Conservation (phyloP, 2,888 invertebrate species). For the Argyresthia goedartella region DNA sequence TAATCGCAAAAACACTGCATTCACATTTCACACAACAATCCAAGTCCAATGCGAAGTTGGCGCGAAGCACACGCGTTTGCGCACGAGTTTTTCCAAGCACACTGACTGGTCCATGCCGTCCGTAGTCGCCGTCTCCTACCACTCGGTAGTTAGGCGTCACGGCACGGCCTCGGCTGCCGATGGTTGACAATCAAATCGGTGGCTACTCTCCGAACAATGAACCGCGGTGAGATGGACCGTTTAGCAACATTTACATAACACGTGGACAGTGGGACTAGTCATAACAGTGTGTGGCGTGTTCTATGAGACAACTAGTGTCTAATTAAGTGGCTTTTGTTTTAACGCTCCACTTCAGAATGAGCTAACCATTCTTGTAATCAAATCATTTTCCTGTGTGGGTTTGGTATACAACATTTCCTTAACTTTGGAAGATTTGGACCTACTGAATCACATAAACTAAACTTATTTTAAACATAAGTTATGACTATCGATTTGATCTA, state of each 20-base stretch:
- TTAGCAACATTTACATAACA: background rate
- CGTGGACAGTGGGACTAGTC: background rate
- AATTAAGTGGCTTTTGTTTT: too few species aligned
- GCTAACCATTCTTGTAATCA: too few species aligned
- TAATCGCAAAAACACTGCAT: too few species aligned
- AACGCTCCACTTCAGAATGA: too few species aligned
- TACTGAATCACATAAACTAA: too few species aligned
- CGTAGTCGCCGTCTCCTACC: background rate
- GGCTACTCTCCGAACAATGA: conserved; percentile 1
- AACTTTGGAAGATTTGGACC: too few species aligned
- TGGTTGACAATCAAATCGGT: conserved; percentile 20
- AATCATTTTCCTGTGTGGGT: too few species aligned
- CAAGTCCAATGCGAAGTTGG: background rate
- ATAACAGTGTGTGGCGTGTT: background rate
- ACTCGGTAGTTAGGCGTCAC: conserved; percentile 4
- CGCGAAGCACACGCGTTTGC: conserved; percentile 52
- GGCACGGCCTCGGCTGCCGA: conserved; percentile 22
- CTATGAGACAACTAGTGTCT: too few species aligned
- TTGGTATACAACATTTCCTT: too few species aligned
- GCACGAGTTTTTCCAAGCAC: conserved; percentile 49
- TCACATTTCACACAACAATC: too few species aligned
- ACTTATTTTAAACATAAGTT: too few species aligned
- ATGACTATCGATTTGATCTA: too few species aligned
- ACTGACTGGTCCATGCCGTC: conserved; percentile 29
- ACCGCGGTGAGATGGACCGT: background rate